These are phyloP conservation scores for Platysteira castanea DNA, from an alignment of 2,113 vertebrate species.

Conservation along the genomic window DNA sequence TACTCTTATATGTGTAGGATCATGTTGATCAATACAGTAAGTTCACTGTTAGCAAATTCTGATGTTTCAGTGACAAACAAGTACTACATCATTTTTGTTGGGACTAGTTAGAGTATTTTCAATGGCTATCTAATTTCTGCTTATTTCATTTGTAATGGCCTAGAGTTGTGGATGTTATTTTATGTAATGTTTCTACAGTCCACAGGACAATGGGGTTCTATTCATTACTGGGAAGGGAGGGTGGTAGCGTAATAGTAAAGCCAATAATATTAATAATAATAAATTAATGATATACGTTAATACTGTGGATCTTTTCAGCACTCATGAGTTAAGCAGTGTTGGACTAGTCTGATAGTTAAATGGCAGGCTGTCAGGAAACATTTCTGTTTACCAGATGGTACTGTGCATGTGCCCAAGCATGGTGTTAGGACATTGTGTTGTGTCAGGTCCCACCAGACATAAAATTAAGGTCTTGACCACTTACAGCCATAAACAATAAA, in stretches of 20 bases:
- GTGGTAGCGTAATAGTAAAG: background rate
- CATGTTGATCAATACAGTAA: background rate
- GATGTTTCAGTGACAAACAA: slow-evolving; percentile 8
- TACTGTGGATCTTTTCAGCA: background rate
- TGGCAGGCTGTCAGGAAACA: slow-evolving; percentile 32
- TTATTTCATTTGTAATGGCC: background rate
- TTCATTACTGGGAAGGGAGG: background rate
- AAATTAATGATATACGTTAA: background rate
- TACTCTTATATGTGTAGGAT: background rate
- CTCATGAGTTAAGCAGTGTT: background rate
- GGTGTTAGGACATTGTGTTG: background rate
- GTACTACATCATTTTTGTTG: background rate
- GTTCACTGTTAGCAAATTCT: slow-evolving; percentile 8
- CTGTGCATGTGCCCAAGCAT: background rate
- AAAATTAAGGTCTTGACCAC: slow-evolving; percentile 24
- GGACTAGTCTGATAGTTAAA: background rate
- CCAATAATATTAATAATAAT: background rate
- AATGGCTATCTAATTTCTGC: background rate
- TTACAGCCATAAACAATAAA: slow-evolving; percentile 4
- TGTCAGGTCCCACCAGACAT: background rate
- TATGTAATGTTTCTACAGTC: background rate
- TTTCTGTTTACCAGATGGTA: slow-evolving; percentile 33
- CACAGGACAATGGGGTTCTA: background rate
- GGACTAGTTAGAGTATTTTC: background rate
- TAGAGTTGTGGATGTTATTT: background rate